Evolutionary conservation across 1,140 invertebrate genomes (phyloP).

Genomic region (Heliconius melpomene): DNA sequence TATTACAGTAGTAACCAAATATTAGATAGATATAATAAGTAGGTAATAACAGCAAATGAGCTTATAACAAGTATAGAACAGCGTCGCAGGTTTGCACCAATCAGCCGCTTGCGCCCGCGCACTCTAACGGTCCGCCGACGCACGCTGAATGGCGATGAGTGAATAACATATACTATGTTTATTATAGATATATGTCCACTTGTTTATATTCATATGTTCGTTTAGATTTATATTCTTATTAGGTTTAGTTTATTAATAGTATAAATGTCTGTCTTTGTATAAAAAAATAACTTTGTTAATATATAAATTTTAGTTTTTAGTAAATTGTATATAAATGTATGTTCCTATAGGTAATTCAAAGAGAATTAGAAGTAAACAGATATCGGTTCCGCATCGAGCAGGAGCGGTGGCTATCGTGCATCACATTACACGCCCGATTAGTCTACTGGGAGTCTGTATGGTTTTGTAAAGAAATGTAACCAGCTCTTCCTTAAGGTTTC

Average conservation of each 20-base stretch:
- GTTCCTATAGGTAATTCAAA: background rate
- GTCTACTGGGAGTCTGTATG: background rate
- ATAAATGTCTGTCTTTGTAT: background rate
- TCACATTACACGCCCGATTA: conserved; percentile 22
- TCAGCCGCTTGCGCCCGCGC: conserved; percentile 17
- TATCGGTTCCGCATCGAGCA: background rate
- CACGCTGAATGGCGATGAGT: conserved; percentile 21
- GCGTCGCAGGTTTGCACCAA: conserved; percentile 16
- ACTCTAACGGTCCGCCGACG: conserved; percentile 15
- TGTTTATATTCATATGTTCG: background rate
- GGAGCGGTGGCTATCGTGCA: conserved; percentile 1
- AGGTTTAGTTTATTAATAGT: background rate
- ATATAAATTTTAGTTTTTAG: no score
- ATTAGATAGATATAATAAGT: background rate
- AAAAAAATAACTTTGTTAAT: no score
- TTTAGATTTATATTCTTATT: no score
- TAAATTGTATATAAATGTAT: background rate
- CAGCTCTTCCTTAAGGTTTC: background rate
- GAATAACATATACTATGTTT: background rate
- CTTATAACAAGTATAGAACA: background rate
- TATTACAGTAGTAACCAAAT: no score
- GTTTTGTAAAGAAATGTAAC: background rate
- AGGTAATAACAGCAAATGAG: conserved; percentile 21
- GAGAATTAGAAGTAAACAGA: background rate
- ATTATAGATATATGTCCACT: background rate